A percentile compares a stretch with the other conserved stretches of the same genome.
These are phyloP conservation scores for Priocnemis perturbator DNA, from an alignment of 2,888 invertebrate genomes.

Conservation along the genomic window DNA sequence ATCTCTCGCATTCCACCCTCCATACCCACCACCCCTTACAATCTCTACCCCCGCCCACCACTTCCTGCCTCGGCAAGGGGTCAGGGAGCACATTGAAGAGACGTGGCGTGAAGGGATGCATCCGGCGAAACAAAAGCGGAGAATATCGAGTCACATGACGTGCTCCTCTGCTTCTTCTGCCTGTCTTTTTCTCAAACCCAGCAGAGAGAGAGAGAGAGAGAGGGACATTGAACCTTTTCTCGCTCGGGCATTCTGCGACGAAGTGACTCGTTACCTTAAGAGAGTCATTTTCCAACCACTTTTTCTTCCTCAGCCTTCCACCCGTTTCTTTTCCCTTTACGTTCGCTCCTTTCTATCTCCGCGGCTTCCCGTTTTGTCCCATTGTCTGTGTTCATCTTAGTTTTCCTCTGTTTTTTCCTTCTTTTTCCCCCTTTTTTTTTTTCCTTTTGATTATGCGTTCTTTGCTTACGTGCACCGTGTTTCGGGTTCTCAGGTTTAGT, in stretches of 20 bases:
- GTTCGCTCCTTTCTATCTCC: conserved; percentile 1
- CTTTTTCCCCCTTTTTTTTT: neutral
- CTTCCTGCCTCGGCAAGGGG: too few species aligned
- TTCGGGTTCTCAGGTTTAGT: too few species aligned
- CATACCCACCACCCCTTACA: too few species aligned
- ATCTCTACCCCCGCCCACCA: too few species aligned
- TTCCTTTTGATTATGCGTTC: neutral
- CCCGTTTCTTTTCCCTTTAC: conserved; percentile 24
- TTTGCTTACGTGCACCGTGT: too few species aligned
- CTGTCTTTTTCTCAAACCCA: conserved; percentile 32
- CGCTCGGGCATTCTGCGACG: conserved; percentile 22
- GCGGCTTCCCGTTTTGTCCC: too few species aligned
- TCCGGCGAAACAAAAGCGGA: conserved; percentile 10
- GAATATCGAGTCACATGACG: conserved; percentile 40
- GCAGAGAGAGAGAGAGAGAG: neutral
- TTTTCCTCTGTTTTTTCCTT: neutral
- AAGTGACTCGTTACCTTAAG: conserved; percentile 64
- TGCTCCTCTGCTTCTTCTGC: conserved; percentile 22
- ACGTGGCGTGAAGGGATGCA: neutral
- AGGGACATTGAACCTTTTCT: too few species aligned
- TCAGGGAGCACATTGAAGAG: too few species aligned
- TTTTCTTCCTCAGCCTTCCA: conserved; percentile 16
- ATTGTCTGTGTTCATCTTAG: neutral
- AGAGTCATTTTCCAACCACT: conserved; percentile 53
- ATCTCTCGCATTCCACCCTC: too few species aligned